Base-by-base conservation (phyloP, 2,888 invertebrate species). In the Colletes collaris region DNA sequence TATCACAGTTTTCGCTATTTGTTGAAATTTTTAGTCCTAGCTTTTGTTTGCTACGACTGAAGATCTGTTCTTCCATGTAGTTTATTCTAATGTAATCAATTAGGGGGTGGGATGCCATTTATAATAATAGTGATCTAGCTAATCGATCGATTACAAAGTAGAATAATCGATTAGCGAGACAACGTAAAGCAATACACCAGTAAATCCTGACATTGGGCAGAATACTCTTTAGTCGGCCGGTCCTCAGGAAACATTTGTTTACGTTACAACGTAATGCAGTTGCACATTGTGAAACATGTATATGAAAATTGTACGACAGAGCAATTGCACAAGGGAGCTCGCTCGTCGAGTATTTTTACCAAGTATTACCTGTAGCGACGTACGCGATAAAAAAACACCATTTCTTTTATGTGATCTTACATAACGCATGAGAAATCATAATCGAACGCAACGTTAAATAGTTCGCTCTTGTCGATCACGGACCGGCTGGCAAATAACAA, bases 31-130 rank as follows among this genome's bases (percentile, higher is more conserved):
- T 86, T 83, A 86, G 85, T 78, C 44, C 86, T 88, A 88, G 87
- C 88, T 90, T 88, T 81, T 79, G 86, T 91, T 91, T 79, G 90
- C 88, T 90, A 88, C 82, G 91, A 91, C 90, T 90, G 89, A 91
- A 89, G 87, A 87, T 91, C 88, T 88, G 91, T 89, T 92, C 92
- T 92, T 92, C 92, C 92, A 90, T 86, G 90, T 90, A 92, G 90
- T 87, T 90, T 90, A 91, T 91, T 90, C 88, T 92, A 90, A 87
- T 86, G 67, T 87, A 79, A 82, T 79, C 76, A 66, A 83, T 75
- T 80, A 79, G 75, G 77, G 76, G 72, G 73, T 74, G 81, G 79
- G 80, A 86, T 87, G 83, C 85, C 85, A 83, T 83, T 87, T 82
- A 85, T 87, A 84, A 79, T 86, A 82, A 81, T 87, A 81, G 82